phyloP scores from a whole-genome alignment of 2,113 vertebrate genomes.

The Gambusia holbrooki region DNA sequence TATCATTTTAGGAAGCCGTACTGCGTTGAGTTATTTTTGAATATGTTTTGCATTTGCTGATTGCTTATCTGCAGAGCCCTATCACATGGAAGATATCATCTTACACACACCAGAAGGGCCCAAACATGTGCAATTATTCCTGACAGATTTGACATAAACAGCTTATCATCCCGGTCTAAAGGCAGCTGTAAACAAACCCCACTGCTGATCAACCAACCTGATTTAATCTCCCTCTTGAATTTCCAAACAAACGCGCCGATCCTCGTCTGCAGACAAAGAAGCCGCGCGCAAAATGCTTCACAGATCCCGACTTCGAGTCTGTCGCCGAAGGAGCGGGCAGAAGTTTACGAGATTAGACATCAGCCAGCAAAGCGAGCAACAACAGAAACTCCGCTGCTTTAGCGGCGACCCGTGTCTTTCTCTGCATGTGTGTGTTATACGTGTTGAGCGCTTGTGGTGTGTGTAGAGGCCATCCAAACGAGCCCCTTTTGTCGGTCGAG shows the following conservation, averaged over 20 bases:
- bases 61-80: constrained; percentile 28
- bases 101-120: constrained; percentile 39
- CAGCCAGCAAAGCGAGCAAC: constrained; percentile 92
- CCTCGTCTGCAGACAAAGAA: constrained; percentile 59
- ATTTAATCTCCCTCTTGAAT: constrained; percentile 77
- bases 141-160: constrained; percentile 77
- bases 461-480: constrained; percentile 78
- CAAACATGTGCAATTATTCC: constrained; percentile 75
- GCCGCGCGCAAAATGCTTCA: constrained; percentile 78
- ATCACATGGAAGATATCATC: constrained; percentile 40
- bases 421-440: constrained; percentile 18
- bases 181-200: constrained; percentile 73
- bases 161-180: constrained; percentile 73
- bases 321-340: constrained; percentile 62
- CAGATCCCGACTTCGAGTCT: constrained; percentile 78
- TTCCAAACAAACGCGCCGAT: constrained; percentile 81
- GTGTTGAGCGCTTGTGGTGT: constrained; percentile 12
- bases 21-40: background rate
- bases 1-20: background rate
- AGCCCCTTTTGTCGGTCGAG: constrained; percentile 81
- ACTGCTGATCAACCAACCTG: constrained; percentile 77
- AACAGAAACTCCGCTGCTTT: constrained; percentile 84
- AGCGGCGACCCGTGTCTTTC: constrained; percentile 79
- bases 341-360: constrained; percentile 92
- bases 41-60: constrained; percentile 10